Percentiles rank a stretch among this genome's conserved stretches.
phyloP scores from a whole-genome alignment of 2,888 invertebrate genomes.

The Lasius fuliginosus region DNA sequence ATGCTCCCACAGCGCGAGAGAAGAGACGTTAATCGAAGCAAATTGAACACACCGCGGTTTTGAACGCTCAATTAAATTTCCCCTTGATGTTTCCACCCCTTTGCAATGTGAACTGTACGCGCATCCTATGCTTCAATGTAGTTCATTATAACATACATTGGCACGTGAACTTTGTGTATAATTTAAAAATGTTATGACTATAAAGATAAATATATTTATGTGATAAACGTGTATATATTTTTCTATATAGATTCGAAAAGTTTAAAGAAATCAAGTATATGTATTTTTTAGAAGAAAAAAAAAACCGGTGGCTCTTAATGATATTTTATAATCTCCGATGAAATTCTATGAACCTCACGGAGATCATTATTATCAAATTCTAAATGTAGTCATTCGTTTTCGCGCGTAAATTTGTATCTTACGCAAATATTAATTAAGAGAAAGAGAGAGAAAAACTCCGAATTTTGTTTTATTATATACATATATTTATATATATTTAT shows the following conservation, averaged over 20 bases:
- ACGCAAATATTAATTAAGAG: conserved; percentile 49
- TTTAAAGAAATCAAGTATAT: neutral
- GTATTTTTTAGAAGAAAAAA: conserved; percentile 36
- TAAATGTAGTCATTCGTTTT: conserved; percentile 53
- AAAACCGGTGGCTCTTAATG: conserved; percentile 71
- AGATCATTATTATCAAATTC: conserved; percentile 72
- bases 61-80: conserved; percentile 73
- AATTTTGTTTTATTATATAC: conserved; percentile 65
- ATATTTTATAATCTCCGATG: conserved; percentile 76
- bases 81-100: conserved; percentile 62
- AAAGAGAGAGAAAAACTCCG: conserved; percentile 23
- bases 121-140: conserved; percentile 18
- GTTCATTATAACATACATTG: conserved; percentile 18
- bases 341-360: conserved; percentile 76
- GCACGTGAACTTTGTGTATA: conserved; percentile 1
- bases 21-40: conserved; percentile 75
- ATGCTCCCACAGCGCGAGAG: conserved; percentile 57
- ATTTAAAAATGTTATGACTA: neutral
- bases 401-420: neutral
- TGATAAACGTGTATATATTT: neutral
- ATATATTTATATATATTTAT: neutral
- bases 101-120: conserved; percentile 50
- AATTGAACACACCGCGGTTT: conserved; percentile 74
- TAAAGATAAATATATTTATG: neutral
- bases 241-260: neutral